Conservation (phyloP, 2,888 invertebrate species). For the Heliconius erato region DNA sequence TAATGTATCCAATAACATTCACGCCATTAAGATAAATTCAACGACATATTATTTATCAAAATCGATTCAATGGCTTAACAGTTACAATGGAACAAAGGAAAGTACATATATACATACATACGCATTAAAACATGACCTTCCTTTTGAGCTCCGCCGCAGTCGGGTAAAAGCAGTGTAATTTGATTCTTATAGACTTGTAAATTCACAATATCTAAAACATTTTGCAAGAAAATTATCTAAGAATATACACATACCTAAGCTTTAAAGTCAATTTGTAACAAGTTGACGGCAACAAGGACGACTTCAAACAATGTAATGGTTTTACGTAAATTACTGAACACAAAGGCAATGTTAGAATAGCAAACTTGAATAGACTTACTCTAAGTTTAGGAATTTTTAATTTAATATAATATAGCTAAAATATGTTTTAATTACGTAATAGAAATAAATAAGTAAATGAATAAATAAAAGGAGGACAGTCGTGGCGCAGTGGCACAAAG, state of each 20-base stretch:
- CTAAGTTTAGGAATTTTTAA: not conserved
- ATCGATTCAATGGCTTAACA: no score
- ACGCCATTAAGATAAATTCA: no score
- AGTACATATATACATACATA: no score
- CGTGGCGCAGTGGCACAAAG: no score
- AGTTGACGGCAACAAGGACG: conserved; percentile 24
- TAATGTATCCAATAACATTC: no score
- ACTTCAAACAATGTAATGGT: conserved; percentile 27
- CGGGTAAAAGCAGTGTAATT: no score
- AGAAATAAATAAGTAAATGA: not conserved
- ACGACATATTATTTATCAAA: no score
- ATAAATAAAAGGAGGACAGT: no score
- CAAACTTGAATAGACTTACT: conserved; percentile 10
- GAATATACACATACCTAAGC: not conserved
- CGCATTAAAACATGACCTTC: no score
- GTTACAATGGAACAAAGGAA: no score
- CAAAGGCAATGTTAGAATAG: conserved; percentile 11
- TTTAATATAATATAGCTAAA: not conserved
- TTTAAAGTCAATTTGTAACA: conserved; percentile 27
- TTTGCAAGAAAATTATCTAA: not conserved
- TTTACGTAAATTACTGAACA: conserved; percentile 17
- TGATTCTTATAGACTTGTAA: not conserved
- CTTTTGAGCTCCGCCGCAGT: no score
- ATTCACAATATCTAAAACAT: not conserved
- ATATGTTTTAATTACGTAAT: not conserved